Conservation (phyloP, 1,140 invertebrate species). For the Drosophila trapezifrons region DNA sequence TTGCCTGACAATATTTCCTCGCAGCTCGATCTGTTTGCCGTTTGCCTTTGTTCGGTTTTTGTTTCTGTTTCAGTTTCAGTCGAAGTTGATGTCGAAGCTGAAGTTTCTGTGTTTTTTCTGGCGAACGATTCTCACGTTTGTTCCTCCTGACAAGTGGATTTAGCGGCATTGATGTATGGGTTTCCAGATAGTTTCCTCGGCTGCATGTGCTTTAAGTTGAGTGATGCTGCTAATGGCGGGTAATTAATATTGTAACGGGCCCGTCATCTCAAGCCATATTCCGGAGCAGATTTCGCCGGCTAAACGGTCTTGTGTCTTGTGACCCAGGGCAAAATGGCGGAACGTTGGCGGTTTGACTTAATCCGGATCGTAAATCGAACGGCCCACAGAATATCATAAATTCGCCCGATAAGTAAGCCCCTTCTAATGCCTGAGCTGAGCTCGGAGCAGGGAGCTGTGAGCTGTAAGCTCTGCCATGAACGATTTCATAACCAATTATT, state of each 20-base stretch:
- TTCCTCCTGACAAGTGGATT: constrained; percentile 78
- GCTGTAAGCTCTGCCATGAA: constrained; percentile 55
- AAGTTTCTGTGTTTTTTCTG: constrained; percentile 25
- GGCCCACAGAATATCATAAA: constrained; percentile 69
- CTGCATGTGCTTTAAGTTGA: constrained; percentile 72
- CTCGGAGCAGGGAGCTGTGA: constrained; percentile 34
- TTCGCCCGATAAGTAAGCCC: constrained; percentile 64
- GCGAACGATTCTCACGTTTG: constrained; percentile 77
- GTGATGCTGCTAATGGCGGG: constrained; percentile 75
- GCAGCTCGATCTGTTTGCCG: constrained; percentile 70
- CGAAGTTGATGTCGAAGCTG: constrained; percentile 13
- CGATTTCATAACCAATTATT: constrained; percentile 77
- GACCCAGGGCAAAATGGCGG: constrained; percentile 18
- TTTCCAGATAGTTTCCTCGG: constrained; percentile 71
- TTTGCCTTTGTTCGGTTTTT: constrained; percentile 50
- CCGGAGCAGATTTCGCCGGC: constrained; percentile 27
- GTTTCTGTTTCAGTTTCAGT: constrained; percentile 46
- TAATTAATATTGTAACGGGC: constrained; percentile 71
- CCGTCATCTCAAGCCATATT: constrained; percentile 10
- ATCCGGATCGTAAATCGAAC: constrained; percentile 72
- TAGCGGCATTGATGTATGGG: constrained; percentile 81
- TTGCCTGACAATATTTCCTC: constrained; percentile 75
- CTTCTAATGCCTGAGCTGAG: constrained; percentile 43
- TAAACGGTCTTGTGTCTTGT: constrained; percentile 16
- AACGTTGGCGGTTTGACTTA: constrained; percentile 55